Percentiles rank a stretch among this genome's conserved stretches.
These are phyloP conservation scores for Apis dorsata DNA, from an alignment of 1,140 invertebrate genomes.

Conservation along the genomic window DNA sequence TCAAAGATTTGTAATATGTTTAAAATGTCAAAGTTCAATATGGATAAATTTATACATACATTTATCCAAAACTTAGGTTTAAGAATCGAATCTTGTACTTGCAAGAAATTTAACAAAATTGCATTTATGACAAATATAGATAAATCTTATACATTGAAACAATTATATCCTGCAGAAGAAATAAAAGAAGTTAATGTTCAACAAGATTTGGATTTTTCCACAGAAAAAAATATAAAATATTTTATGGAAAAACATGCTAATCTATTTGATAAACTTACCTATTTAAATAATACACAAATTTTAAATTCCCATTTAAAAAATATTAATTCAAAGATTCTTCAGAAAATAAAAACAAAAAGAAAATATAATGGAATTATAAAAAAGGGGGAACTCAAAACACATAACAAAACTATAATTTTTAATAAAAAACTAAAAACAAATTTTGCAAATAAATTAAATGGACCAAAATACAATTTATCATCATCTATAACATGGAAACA, in stretches of 20 bases:
- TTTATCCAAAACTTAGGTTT: conserved; percentile 43
- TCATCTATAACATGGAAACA: not conserved
- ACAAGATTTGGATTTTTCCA: conserved; percentile 48
- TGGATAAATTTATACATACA: conserved; percentile 49
- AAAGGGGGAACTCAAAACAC: not conserved
- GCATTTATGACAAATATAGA: conserved; percentile 37
- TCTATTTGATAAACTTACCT: conserved; percentile 36
- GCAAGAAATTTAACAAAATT: conserved; percentile 13
- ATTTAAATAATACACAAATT: conserved; percentile 19
- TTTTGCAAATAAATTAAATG: conserved; percentile 1
- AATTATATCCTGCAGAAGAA: conserved; percentile 35
- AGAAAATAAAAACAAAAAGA: conserved; percentile 33
- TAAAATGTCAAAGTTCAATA: conserved; percentile 11
- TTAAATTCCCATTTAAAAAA: conserved; percentile 37
- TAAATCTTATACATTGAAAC: conserved; percentile 35
- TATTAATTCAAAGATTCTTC: conserved; percentile 49
- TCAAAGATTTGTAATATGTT: conserved; percentile 26
- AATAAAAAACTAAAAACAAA: not conserved
- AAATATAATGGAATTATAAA: conserved; percentile 14
- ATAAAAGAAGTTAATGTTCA: conserved; percentile 34
- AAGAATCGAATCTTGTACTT: not conserved
- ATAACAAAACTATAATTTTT: conserved; percentile 1
- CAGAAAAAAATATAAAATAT: conserved; percentile 32
- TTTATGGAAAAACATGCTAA: conserved; percentile 49
- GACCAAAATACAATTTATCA: not conserved